These are phyloP conservation scores for Erebia epiphron DNA, from an alignment of 2,888 invertebrate species.

Conservation along the genomic window DNA sequence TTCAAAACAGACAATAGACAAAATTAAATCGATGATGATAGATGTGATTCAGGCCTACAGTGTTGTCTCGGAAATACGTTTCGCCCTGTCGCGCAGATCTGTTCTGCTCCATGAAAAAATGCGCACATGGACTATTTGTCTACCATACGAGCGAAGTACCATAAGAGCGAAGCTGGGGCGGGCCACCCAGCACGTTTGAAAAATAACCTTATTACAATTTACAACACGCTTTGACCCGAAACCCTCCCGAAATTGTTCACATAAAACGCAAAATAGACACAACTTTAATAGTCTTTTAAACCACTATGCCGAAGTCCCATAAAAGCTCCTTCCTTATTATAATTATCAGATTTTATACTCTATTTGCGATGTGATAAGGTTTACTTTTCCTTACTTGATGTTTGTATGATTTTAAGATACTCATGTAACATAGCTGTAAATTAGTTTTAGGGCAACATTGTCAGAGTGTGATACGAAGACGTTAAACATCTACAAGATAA, in stretches of 20 bases:
- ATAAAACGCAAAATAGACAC: conserved; percentile 20
- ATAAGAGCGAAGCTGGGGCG: too few relatives aligned
- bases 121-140: too few relatives aligned
- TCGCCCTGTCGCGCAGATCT: too few relatives aligned
- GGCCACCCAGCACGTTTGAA: too few relatives aligned
- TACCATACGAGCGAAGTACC: too few relatives aligned
- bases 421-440: conserved; percentile 21
- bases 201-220: not conserved
- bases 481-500: not conserved
- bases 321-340: not conserved
- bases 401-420: not conserved
- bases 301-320: conserved; percentile 22
- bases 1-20: too few relatives aligned
- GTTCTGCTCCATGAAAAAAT: too few relatives aligned
- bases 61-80: too few relatives aligned
- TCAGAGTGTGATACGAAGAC: conserved; percentile 7
- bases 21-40: too few relatives aligned
- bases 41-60: too few relatives aligned
- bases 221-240: not conserved
- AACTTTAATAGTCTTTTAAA: conserved; percentile 25
- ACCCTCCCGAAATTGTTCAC: conserved; percentile 9
- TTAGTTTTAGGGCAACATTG: conserved; percentile 14
- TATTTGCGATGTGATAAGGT: not conserved
- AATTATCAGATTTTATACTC: not conserved
- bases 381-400: not conserved